phyloP scores from a whole-genome alignment of 2,113 vertebrate species.

The Suricata suricatta region DNA sequence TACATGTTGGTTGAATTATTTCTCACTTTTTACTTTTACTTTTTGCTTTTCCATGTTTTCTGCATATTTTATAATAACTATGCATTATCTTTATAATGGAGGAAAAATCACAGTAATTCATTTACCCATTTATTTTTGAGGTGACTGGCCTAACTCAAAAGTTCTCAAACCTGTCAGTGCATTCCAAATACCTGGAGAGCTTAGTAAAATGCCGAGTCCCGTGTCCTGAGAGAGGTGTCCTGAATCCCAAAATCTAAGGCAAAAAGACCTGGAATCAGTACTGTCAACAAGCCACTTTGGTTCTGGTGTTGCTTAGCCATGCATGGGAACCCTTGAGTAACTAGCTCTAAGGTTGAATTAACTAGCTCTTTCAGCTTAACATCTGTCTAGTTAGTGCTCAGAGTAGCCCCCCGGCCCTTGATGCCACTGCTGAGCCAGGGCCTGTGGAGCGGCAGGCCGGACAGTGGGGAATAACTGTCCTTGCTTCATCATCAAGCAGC shows the following conservation, averaged over 20 bases:
- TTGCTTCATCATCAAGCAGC: not conserved
- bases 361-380: not conserved
- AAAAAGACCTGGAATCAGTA: not conserved
- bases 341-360: not conserved
- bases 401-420: not conserved
- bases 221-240: not conserved
- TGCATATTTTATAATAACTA: not conserved
- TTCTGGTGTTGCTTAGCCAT: not conserved
- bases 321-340: not conserved
- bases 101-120: not conserved
- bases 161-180: not conserved
- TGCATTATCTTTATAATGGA: not conserved
- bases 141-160: not conserved
- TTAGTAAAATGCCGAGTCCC: not conserved
- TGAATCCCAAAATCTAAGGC: not conserved
- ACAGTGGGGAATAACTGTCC: not conserved
- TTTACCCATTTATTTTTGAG: not conserved
- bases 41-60: conserved; percentile 12
- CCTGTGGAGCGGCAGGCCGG: not conserved
- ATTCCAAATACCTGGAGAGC: not conserved
- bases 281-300: not conserved
- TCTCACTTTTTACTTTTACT: not conserved
- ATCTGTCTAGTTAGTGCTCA: not conserved
- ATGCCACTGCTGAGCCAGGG: not conserved
- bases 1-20: not conserved